A percentile compares a stretch with the other conserved stretches of the same genome.
Evolutionary conservation across 2,797 vertebrate species (phyloP).

Genomic region (Eurystomus glaucurus): DNA sequence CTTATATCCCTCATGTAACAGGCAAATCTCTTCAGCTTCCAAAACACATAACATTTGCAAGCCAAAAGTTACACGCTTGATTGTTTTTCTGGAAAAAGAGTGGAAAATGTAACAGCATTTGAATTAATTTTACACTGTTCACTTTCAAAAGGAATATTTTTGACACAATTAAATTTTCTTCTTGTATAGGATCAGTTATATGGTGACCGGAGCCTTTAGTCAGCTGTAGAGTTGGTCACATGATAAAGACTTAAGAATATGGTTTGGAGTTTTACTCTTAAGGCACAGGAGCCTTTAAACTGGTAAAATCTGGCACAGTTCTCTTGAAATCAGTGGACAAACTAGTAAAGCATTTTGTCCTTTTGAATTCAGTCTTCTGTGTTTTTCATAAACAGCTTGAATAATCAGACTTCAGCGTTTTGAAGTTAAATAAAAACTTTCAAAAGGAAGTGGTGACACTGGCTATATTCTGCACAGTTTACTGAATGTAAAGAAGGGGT

Average conservation of each 20-base stretch:
- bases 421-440: background rate
- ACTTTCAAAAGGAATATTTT: background rate
- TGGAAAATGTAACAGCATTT: background rate
- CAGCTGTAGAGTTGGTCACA: background rate
- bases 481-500: background rate
- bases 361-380: background rate
- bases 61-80: background rate
- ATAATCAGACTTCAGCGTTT: background rate
- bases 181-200: background rate
- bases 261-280: background rate
- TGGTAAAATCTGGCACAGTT: background rate
- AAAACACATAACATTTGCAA: background rate
- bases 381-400: background rate
- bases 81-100: background rate
- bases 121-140: background rate
- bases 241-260: background rate
- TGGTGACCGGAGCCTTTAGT: background rate
- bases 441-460: background rate
- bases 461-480: background rate
- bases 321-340: background rate
- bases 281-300: background rate
- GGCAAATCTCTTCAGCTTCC: background rate
- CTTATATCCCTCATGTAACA: conserved; percentile 9
- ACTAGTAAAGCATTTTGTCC: background rate
- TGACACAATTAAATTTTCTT: background rate